phyloP scores from a whole-genome alignment of 2,113 vertebrate genomes.

The Helogale parvula region DNA sequence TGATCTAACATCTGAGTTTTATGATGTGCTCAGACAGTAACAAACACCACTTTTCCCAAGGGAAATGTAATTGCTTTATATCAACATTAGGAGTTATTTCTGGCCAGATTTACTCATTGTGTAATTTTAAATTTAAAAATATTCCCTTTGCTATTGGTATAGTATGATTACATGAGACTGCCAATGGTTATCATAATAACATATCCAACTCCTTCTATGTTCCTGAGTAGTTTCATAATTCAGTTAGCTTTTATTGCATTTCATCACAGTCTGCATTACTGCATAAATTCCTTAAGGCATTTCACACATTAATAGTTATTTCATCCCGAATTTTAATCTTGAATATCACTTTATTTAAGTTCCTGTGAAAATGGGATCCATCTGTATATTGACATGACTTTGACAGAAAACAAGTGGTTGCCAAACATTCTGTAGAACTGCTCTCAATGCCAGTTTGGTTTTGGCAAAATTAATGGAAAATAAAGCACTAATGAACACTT shows the following conservation, averaged over 20 bases:
- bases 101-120: neutral
- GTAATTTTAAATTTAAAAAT: neutral
- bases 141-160: neutral
- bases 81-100: conserved; percentile 24
- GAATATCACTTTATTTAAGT: conserved; percentile 53
- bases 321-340: conserved; percentile 54
- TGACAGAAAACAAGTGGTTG: conserved; percentile 67
- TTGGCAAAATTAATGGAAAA: conserved; percentile 71
- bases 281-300: conserved; percentile 35
- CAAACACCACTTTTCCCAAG: neutral
- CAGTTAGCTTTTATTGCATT: neutral
- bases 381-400: conserved; percentile 50
- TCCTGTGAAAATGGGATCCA: conserved; percentile 46
- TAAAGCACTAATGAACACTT: conserved; percentile 35
- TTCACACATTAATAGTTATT: conserved; percentile 47
- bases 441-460: conserved; percentile 50
- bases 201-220: neutral
- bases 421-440: conserved; percentile 57
- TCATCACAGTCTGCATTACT: conserved; percentile 53
- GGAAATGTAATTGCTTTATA: neutral
- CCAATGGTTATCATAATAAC: conserved; percentile 16
- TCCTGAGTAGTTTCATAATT: neutral
- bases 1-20: neutral
- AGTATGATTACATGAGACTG: conserved; percentile 18
- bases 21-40: neutral